A percentile compares a stretch with the other conserved stretches of the same genome.
Evolutionary conservation across 2,113 vertebrate species (phyloP).

Genomic region (Rhea pennata): DNA sequence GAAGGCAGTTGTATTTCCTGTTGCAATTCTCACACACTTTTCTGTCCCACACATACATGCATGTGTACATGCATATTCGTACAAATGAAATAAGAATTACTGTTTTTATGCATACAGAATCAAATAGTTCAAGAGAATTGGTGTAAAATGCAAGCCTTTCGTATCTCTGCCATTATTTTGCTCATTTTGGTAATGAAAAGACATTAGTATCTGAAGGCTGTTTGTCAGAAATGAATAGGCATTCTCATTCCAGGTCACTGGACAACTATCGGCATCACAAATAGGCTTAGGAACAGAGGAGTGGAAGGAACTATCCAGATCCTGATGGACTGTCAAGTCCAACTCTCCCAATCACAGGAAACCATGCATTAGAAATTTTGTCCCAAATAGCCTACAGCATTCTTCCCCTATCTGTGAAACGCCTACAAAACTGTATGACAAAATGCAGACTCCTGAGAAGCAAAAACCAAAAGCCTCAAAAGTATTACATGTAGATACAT

Average conservation of each 20-base stretch:
- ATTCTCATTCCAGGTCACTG: slow-evolving; percentile 45
- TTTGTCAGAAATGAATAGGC: slow-evolving; percentile 60
- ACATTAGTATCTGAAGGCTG: slow-evolving; percentile 40
- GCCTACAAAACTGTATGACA: not conserved
- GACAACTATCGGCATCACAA: slow-evolving; percentile 43
- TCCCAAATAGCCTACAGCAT: not conserved
- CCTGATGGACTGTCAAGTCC: not conserved
- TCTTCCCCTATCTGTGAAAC: not conserved
- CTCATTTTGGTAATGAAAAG: slow-evolving; percentile 40
- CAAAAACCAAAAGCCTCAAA: not conserved
- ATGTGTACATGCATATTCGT: not conserved
- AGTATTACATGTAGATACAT: not conserved
- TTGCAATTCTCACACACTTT: not conserved
- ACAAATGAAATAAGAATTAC: not conserved
- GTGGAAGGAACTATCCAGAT: not conserved
- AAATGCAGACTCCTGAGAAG: not conserved
- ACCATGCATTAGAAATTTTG: not conserved
- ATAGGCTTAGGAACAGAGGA: not conserved
- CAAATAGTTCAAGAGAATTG: not conserved
- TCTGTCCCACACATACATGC: not conserved
- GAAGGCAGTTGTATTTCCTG: not conserved
- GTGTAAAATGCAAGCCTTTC: slow-evolving; percentile 20
- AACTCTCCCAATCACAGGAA: not conserved
- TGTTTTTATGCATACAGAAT: not conserved
- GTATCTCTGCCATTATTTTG: slow-evolving; percentile 36